phyloP scores from a whole-genome alignment of 2,113 vertebrate species.

The Coracopsis vasa region DNA sequence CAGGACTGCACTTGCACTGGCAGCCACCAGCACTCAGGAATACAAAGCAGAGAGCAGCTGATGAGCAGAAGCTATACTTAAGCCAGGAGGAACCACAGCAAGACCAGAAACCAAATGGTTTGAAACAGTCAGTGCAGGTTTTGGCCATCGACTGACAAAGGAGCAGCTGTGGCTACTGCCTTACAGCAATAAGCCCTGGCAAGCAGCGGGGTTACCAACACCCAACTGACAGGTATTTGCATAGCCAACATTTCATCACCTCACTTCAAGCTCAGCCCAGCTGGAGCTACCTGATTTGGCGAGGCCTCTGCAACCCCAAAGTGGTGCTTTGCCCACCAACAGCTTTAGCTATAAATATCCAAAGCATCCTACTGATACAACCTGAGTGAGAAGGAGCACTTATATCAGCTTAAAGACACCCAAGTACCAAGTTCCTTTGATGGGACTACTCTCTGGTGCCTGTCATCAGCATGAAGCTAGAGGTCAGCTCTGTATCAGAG shows the following conservation, averaged over 20 bases:
- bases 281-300: conserved; percentile 7
- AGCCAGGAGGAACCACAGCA: neutral
- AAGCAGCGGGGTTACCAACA: neutral
- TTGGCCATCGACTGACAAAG: neutral
- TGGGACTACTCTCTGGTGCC: neutral
- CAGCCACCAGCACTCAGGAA: neutral
- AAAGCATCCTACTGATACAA: neutral
- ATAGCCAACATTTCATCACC: neutral
- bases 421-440: neutral
- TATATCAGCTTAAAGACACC: neutral
- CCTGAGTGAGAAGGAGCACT: neutral
- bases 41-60: neutral
- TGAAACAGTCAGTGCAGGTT: neutral
- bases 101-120: neutral
- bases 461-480: neutral
- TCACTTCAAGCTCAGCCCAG: neutral
- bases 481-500: conserved; percentile 2
- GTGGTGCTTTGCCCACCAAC: neutral
- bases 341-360: neutral
- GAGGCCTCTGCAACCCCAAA: neutral
- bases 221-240: neutral
- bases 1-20: neutral
- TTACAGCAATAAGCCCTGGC: neutral
- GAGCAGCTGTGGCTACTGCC: neutral
- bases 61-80: neutral